Percentiles rank a stretch among this genome's conserved stretches.
Conservation (phyloP, 2,113 vertebrate genomes). For the Daubentonia madagascariensis region DNA sequence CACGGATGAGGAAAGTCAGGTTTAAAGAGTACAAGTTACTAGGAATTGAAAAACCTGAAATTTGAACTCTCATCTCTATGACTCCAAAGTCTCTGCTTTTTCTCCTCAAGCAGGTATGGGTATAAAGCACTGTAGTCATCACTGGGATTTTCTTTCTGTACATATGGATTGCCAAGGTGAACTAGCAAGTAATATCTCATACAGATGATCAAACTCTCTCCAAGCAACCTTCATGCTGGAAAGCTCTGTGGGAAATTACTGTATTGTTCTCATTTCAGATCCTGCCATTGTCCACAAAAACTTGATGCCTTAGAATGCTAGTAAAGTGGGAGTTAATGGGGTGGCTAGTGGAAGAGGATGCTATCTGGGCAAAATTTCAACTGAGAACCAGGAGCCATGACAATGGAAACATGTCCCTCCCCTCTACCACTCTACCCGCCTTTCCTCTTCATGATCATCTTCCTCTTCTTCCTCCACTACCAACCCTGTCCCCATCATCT, state of each 20-base stretch:
- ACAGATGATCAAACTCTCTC: neutral
- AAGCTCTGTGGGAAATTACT: neutral
- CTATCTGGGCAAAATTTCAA: neutral
- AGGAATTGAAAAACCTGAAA: neutral
- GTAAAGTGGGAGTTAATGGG: neutral
- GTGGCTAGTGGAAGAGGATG: neutral
- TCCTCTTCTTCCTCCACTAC: neutral
- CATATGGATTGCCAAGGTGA: neutral
- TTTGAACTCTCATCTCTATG: neutral
- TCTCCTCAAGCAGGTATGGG: neutral
- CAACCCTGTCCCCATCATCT: no score
- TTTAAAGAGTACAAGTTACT: neutral
- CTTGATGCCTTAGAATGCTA: neutral
- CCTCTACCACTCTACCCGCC: rapidly evolving
- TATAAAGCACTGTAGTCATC: neutral
- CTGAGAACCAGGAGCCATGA: neutral
- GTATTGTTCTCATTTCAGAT: neutral
- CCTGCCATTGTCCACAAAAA: neutral
- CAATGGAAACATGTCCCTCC: neutral
- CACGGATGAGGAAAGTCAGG: neutral
- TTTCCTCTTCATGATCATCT: neutral
- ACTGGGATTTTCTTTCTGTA: neutral
- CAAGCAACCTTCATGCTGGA: neutral
- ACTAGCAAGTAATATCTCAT: neutral
- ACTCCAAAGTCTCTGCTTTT: neutral